A percentile compares a stretch with the other conserved stretches of the same genome.
Conservation (phyloP, 2,888 invertebrate genomes). For the Cryptocheilus praepositus region DNA sequence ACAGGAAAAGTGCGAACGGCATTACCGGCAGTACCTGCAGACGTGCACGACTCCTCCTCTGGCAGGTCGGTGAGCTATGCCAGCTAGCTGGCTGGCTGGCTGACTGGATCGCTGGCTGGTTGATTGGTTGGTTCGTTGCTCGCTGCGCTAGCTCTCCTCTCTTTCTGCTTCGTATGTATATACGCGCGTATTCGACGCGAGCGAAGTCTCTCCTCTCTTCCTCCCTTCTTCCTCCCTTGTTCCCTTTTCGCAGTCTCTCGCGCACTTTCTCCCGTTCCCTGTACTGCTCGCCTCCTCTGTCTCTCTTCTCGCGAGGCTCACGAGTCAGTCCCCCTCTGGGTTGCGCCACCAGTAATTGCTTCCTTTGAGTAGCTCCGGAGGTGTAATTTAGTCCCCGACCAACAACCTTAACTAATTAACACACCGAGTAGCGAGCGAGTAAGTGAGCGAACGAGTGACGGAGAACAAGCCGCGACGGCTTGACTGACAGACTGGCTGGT, state of each 20-base stretch:
- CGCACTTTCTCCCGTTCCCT: slow-evolving; percentile 22
- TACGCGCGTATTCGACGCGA: background rate
- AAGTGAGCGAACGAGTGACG: slow-evolving; percentile 68
- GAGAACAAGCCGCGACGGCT: slow-evolving; percentile 60
- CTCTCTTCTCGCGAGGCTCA: slow-evolving; percentile 48
- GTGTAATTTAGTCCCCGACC: slow-evolving; percentile 76
- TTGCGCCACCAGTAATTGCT: slow-evolving; percentile 75
- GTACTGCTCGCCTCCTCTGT: background rate
- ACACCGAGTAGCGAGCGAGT: slow-evolving; percentile 72
- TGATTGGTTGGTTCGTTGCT: slow-evolving; percentile 11
- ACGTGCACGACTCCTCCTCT: too few species aligned
- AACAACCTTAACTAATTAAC: slow-evolving; percentile 77
- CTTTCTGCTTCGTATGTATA: slow-evolving; percentile 1
- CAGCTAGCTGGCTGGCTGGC: slow-evolving; percentile 21
- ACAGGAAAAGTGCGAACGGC: slow-evolving; percentile 51
- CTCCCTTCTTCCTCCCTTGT: slow-evolving; percentile 14
- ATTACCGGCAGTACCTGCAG: slow-evolving; percentile 37
- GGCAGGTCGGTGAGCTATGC: slow-evolving; percentile 29
- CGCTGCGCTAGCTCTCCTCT: slow-evolving; percentile 22
- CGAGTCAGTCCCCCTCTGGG: slow-evolving; percentile 64
- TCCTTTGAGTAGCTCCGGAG: slow-evolving; percentile 76
- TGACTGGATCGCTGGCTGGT: slow-evolving; percentile 10
- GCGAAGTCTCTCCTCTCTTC: background rate
- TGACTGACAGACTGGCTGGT: slow-evolving; percentile 60
- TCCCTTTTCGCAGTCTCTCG: slow-evolving; percentile 32